Evolutionary conservation across 2,888 invertebrate species (phyloP).

Genomic region (Pycnomerus fuliginosus): DNA sequence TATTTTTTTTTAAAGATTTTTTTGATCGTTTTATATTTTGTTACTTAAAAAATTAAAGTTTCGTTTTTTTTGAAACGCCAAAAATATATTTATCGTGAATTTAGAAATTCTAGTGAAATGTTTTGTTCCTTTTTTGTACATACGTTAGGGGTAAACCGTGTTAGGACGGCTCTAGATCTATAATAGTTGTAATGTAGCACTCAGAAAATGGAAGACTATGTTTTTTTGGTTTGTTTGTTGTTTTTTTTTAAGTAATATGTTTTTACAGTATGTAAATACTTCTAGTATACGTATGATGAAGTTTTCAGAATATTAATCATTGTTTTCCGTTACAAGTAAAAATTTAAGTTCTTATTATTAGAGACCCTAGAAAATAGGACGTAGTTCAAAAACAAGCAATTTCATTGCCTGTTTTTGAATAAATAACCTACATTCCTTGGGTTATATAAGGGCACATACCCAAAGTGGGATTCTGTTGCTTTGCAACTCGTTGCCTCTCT

Average conservation of each 20-base stretch:
- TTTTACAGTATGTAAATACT: slow-evolving; percentile 44
- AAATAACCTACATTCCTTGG: background rate
- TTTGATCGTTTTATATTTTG: slow-evolving; percentile 43
- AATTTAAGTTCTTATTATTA: no score
- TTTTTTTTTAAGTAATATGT: slow-evolving; percentile 40
- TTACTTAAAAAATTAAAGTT: slow-evolving; percentile 53
- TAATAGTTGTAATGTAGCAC: slow-evolving; percentile 20
- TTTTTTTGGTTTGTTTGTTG: slow-evolving; percentile 43
- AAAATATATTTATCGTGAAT: slow-evolving; percentile 52
- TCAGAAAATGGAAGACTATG: slow-evolving; percentile 25
- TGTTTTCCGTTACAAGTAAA: slow-evolving; percentile 47
- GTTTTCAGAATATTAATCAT: slow-evolving; percentile 52
- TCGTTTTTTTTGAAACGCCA: slow-evolving; percentile 53
- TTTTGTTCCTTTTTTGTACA: slow-evolving; percentile 55
- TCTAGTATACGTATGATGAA: slow-evolving; percentile 55
- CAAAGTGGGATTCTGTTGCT: slow-evolving; percentile 17
- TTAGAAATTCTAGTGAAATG: slow-evolving; percentile 48
- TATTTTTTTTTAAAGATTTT: slow-evolving; percentile 44
- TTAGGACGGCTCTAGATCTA: slow-evolving; percentile 16
- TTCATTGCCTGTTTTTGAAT: no score
- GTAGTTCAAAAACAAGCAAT: no score
- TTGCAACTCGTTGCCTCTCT: slow-evolving; percentile 28
- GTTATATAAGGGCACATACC: slow-evolving; percentile 31
- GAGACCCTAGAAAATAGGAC: no score
- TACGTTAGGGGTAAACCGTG: slow-evolving; percentile 33